Percentiles rank a stretch among this genome's conserved stretches.
Evolutionary conservation across 2,797 vertebrate species (phyloP).

Genomic region (Malacoctenus gilli): DNA sequence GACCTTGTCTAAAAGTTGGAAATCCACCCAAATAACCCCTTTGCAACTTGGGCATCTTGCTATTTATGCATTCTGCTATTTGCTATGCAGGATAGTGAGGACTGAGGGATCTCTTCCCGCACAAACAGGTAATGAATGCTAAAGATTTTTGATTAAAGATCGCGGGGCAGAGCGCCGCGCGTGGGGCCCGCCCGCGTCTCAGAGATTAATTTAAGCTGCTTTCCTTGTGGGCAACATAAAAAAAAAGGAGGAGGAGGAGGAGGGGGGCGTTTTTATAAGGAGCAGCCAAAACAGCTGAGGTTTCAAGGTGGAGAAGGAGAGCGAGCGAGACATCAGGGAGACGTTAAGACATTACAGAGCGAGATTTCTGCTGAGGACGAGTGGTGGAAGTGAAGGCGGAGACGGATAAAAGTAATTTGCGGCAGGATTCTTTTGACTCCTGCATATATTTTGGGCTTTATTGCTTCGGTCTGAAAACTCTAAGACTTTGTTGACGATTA

Average conservation of each 20-base stretch:
- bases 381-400: conserved; percentile 11
- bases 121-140: conserved; percentile 22
- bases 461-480: too few relatives aligned
- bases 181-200: conserved; percentile 59
- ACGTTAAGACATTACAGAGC: conserved; percentile 22
- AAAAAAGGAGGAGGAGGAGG: neutral
- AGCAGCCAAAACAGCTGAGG: conserved; percentile 54
- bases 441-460: too few relatives aligned
- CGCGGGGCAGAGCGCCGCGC: conserved; percentile 12
- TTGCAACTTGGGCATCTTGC: too few relatives aligned
- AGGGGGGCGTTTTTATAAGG: conserved; percentile 31
- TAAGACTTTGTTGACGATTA: too few relatives aligned
- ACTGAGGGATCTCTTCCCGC: conserved; percentile 11
- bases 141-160: conserved; percentile 36
- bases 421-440: neutral
- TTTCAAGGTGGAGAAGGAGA: conserved; percentile 44
- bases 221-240: conserved; percentile 44
- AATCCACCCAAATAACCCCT: too few relatives aligned
- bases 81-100: too few relatives aligned
- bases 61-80: too few relatives aligned
- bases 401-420: conserved; percentile 1
- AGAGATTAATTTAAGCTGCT: conserved; percentile 75
- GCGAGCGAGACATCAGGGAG: conserved; percentile 15
- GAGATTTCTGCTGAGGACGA: conserved; percentile 11
- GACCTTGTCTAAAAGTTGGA: too few relatives aligned